These are phyloP conservation scores for Chaetops frenatus DNA, from an alignment of 2,113 vertebrate species.

Conservation along the genomic window DNA sequence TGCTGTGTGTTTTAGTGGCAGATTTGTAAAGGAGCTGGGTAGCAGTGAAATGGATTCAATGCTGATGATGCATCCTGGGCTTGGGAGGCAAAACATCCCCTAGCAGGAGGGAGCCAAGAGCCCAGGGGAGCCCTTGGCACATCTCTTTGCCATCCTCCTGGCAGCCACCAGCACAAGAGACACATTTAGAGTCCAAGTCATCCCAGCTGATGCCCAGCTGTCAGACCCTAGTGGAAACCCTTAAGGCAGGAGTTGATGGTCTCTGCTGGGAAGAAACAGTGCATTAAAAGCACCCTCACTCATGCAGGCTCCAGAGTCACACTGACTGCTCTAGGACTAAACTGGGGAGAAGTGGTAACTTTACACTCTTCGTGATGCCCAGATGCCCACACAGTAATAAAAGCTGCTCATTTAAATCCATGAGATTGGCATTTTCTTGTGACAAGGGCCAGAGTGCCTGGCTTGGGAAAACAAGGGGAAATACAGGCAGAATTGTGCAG, in stretches of 20 bases:
- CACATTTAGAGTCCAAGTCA: background rate
- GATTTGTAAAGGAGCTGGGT: background rate
- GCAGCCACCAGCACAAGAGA: background rate
- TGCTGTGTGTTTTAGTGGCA: background rate
- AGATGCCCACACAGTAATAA: background rate
- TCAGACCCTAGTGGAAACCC: background rate
- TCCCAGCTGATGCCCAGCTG: background rate
- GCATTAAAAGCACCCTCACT: background rate
- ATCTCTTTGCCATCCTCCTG: background rate
- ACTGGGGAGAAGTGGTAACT: background rate
- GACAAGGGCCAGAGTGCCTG: background rate
- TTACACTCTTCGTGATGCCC: background rate
- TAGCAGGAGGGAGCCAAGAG: background rate
- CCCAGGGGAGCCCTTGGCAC: rapidly evolving
- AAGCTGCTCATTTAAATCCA: background rate
- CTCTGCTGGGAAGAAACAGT: background rate
- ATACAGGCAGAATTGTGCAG: background rate
- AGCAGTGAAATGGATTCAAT: background rate
- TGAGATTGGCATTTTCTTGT: background rate
- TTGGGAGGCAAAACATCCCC: background rate
- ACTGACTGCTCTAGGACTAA: background rate
- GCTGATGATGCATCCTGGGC: background rate
- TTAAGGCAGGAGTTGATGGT: background rate
- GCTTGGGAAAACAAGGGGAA: background rate
- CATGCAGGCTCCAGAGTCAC: background rate